Conservation (phyloP, 2,797 vertebrate genomes). For the Darevskia nairensis region DNA sequence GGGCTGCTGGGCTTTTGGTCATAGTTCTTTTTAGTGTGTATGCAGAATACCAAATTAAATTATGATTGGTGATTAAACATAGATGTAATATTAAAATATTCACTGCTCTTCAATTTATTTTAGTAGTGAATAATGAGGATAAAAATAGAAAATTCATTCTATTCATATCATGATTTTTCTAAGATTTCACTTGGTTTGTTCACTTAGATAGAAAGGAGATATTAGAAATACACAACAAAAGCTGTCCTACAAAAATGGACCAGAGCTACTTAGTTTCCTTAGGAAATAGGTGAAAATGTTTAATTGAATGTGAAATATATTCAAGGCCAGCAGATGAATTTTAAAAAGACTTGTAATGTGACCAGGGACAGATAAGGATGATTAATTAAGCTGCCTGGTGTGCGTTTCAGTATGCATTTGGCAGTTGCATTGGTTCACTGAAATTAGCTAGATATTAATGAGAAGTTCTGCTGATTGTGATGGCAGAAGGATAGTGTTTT, state of each 20-base stretch:
- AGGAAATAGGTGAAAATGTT: slow-evolving; percentile 11
- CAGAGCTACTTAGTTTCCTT: neutral
- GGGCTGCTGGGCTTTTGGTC: neutral
- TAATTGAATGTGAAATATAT: slow-evolving; percentile 24
- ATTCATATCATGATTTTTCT: neutral
- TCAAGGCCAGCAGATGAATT: neutral
- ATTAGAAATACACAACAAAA: neutral
- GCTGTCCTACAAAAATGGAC: neutral
- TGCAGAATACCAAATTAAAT: neutral
- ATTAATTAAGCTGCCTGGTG: neutral
- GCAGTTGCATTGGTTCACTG: neutral
- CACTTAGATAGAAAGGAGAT: neutral
- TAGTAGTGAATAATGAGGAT: slow-evolving; percentile 1
- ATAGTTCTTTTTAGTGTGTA: neutral
- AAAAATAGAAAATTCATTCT: neutral
- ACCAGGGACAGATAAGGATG: neutral
- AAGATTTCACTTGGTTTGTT: neutral
- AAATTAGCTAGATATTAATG: neutral
- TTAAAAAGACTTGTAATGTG: neutral
- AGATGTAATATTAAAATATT: neutral
- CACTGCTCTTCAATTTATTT: neutral
- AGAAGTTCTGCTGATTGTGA: neutral
- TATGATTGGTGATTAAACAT: slow-evolving; percentile 27
- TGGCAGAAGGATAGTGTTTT: neutral
- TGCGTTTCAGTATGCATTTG: neutral